phyloP scores from a whole-genome alignment of 1,140 invertebrate genomes.

The Tachypleus tridentatus region DNA sequence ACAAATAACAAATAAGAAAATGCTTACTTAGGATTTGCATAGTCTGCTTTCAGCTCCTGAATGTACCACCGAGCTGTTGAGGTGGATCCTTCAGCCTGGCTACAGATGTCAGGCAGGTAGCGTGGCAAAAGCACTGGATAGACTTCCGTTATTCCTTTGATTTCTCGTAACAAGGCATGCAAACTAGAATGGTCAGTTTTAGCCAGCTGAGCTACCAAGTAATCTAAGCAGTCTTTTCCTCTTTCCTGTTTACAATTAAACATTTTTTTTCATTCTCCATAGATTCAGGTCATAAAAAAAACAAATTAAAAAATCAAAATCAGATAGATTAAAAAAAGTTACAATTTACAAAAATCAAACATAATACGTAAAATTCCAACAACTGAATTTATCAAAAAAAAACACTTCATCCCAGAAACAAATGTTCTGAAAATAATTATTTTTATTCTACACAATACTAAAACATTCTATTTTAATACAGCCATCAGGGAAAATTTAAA shows the following conservation, averaged over 20 bases:
- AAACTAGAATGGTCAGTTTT: slow-evolving; percentile 54
- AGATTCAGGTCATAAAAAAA: slow-evolving; percentile 2
- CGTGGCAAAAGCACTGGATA: slow-evolving; percentile 63
- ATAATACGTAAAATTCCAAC: too few species aligned
- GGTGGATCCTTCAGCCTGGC: slow-evolving; percentile 43
- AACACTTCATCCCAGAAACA: too few species aligned
- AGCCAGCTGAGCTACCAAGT: slow-evolving; percentile 57
- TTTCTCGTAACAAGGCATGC: slow-evolving; percentile 56
- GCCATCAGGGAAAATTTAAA: too few species aligned
- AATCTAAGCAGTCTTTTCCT: slow-evolving; percentile 63
- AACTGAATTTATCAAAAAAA: too few species aligned
- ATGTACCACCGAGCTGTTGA: slow-evolving; percentile 34
- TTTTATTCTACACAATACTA: too few species aligned
- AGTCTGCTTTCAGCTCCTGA: slow-evolving; percentile 34
- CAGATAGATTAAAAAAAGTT: too few species aligned
- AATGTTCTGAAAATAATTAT: too few species aligned
- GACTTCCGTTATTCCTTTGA: slow-evolving; percentile 57
- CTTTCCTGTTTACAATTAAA: slow-evolving; percentile 40
- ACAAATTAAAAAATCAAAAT: slow-evolving; percentile 8
- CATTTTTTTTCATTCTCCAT: too few species aligned
- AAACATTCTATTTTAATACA: too few species aligned
- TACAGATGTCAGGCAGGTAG: slow-evolving; percentile 54
- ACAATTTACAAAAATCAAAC: too few species aligned
- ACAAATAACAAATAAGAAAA: too few species aligned
- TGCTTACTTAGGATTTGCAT: slow-evolving; percentile 14